These are phyloP conservation scores for Apocheima hispidaria DNA, from an alignment of 2,888 invertebrate species.

Conservation along the genomic window DNA sequence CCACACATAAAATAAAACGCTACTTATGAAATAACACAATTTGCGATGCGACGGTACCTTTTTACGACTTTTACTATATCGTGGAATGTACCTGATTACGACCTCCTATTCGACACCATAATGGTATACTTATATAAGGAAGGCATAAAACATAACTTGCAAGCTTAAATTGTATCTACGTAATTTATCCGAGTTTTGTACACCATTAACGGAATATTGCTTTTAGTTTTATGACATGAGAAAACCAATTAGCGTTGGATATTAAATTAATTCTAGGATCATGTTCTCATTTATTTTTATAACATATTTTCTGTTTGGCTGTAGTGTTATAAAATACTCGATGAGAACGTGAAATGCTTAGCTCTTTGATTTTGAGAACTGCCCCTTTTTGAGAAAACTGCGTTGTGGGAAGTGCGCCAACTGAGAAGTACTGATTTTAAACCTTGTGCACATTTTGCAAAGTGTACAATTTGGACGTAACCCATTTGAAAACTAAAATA, in stretches of 20 bases:
- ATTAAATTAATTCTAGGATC: slow-evolving; percentile 8
- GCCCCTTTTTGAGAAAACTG: too few species aligned
- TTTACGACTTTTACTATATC: slow-evolving; percentile 48
- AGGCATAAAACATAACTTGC: slow-evolving; percentile 39
- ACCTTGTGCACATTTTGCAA: background rate
- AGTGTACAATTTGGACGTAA: too few species aligned
- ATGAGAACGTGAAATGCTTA: background rate
- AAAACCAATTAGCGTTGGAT: slow-evolving; percentile 28
- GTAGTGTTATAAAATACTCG: background rate
- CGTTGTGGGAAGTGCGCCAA: too few species aligned
- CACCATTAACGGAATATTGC: slow-evolving; percentile 33
- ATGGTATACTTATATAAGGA: slow-evolving; percentile 44
- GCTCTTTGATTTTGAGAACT: too few species aligned
- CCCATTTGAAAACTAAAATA: background rate
- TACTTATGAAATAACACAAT: slow-evolving; percentile 59
- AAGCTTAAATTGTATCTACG: slow-evolving; percentile 55
- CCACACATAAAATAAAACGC: slow-evolving; percentile 55
- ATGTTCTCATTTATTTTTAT: background rate
- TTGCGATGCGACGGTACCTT: slow-evolving; percentile 55
- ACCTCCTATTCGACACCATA: slow-evolving; percentile 33
- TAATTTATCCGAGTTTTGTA: slow-evolving; percentile 39
- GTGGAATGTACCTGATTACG: slow-evolving; percentile 29
- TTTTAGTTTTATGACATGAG: slow-evolving; percentile 34
- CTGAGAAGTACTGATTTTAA: too few species aligned
- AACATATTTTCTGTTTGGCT: background rate